These are phyloP conservation scores for Subacronicta megacephala DNA, from an alignment of 2,888 invertebrate genomes.

Conservation along the genomic window DNA sequence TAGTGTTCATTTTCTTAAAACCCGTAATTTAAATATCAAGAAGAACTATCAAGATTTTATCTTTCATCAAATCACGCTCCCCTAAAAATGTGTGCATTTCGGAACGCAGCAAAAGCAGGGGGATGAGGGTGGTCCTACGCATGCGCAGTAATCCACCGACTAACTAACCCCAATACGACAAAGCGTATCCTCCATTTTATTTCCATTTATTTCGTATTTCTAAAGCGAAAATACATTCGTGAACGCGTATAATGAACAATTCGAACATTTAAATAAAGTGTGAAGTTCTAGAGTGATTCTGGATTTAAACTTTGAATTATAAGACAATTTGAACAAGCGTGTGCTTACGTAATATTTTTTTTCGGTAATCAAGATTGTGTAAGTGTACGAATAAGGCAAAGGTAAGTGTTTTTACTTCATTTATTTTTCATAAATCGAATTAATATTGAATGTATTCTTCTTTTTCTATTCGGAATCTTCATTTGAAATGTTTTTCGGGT, in stretches of 20 bases:
- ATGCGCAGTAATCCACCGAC: conserved; percentile 66
- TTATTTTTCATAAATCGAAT: conserved; percentile 35
- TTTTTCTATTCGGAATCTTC: not conserved
- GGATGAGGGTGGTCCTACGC: conserved; percentile 68
- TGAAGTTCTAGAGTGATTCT: conserved; percentile 55
- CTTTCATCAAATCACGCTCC: conserved; percentile 29
- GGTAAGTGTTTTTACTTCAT: conserved; percentile 52
- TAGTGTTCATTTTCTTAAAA: too few relatives aligned
- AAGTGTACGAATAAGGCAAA: conserved; percentile 53
- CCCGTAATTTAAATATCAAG: not conserved
- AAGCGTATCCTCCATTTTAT: conserved; percentile 81
- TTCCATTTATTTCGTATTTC: conserved; percentile 73
- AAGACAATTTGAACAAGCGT: conserved; percentile 43
- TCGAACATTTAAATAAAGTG: conserved; percentile 33
- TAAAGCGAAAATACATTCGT: conserved; percentile 52
- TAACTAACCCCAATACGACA: conserved; percentile 75
- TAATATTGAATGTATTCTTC: conserved; percentile 3
- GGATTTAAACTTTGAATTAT: conserved; percentile 40
- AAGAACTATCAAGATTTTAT: conserved; percentile 13
- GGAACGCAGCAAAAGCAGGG: conserved; percentile 67
- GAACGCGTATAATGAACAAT: conserved; percentile 37
- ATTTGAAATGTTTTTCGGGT: conserved; percentile 5
- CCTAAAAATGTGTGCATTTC: conserved; percentile 40
- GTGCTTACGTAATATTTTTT: conserved; percentile 70
- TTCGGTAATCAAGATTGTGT: conserved; percentile 61